Conservation (phyloP, 2,113 vertebrate species). For the Pituophis catenifer region DNA sequence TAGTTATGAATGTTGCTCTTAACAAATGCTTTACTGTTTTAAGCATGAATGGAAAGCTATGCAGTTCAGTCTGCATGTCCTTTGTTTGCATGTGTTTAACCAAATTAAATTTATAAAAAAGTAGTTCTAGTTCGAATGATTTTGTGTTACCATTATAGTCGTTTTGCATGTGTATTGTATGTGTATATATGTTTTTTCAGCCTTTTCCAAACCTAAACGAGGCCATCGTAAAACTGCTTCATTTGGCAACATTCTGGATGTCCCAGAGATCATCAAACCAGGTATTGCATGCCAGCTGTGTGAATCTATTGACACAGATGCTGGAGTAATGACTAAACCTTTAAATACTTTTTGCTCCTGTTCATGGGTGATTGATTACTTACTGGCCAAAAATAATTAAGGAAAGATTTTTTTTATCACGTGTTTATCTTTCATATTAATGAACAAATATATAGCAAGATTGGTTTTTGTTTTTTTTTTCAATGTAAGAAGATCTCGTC, state of each 20-base stretch:
- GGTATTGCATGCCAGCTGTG: constrained; percentile 84
- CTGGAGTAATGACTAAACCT: constrained; percentile 70
- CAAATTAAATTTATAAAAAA: constrained; percentile 64
- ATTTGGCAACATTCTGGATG: constrained; percentile 99
- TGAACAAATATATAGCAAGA: neutral
- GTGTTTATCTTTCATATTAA: neutral
- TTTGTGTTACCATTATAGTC: constrained; percentile 76
- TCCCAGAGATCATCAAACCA: constrained; percentile 99
- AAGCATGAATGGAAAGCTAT: constrained; percentile 75
- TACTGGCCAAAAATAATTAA: constrained; percentile 11
- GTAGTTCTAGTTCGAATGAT: constrained; percentile 69
- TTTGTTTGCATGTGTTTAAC: constrained; percentile 80
- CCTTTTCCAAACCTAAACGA: constrained; percentile 96
- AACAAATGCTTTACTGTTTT: constrained; percentile 67
- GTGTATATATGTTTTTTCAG: constrained; percentile 96
- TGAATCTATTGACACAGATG: constrained; percentile 68
- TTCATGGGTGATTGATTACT: constrained; percentile 37
- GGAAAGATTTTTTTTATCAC: neutral
- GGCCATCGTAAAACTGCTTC: constrained; percentile 99
- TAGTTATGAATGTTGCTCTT: constrained; percentile 68
- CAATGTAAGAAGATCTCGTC: neutral
- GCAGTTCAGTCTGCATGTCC: constrained; percentile 74
- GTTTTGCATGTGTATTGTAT: constrained; percentile 94
- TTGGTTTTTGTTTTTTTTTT: neutral
- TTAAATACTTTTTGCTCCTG: constrained; percentile 84